Conservation (phyloP, 2,797 vertebrate genomes). For the Pachyuromys duprasi region DNA sequence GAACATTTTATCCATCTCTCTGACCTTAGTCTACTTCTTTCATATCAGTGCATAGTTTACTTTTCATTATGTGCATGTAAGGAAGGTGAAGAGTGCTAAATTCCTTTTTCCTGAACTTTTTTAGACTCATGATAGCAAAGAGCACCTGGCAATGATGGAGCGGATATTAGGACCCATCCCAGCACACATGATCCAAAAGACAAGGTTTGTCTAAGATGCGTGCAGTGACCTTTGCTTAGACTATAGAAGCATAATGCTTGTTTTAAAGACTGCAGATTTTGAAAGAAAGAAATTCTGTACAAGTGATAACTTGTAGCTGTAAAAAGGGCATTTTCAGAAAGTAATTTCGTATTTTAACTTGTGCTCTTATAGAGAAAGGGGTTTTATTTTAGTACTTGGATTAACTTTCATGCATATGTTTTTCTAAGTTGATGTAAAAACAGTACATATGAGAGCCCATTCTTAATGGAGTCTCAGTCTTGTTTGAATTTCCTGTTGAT, state of each 20-base stretch:
- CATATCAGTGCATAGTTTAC: not conserved
- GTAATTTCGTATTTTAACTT: slow-evolving; percentile 2
- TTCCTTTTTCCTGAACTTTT: slow-evolving; percentile 45
- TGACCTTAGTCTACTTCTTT: slow-evolving; percentile 10
- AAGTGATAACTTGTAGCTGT: not conserved
- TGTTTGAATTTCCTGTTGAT: not conserved
- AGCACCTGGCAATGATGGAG: slow-evolving; percentile 96
- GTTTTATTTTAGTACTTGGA: not conserved
- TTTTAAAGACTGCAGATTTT: not conserved
- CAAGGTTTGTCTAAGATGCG: slow-evolving; percentile 85
- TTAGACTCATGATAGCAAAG: slow-evolving; percentile 95
- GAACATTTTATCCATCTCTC: not conserved
- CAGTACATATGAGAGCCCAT: not conserved
- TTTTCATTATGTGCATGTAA: not conserved
- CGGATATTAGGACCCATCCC: slow-evolving; percentile 94
- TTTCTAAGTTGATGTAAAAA: slow-evolving; percentile 30
- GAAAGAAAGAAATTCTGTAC: not conserved
- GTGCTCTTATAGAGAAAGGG: not conserved
- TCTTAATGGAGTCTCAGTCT: slow-evolving; percentile 3
- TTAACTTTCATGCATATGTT: slow-evolving; percentile 41
- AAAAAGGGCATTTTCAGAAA: not conserved
- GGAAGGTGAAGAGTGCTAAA: slow-evolving; percentile 25
- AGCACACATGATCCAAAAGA: slow-evolving; percentile 91
- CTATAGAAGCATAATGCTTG: not conserved
- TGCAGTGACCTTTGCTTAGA: not conserved